Base-by-base conservation (phyloP, 2,888 invertebrate genomes). In the Platycnemis pennipes region DNA sequence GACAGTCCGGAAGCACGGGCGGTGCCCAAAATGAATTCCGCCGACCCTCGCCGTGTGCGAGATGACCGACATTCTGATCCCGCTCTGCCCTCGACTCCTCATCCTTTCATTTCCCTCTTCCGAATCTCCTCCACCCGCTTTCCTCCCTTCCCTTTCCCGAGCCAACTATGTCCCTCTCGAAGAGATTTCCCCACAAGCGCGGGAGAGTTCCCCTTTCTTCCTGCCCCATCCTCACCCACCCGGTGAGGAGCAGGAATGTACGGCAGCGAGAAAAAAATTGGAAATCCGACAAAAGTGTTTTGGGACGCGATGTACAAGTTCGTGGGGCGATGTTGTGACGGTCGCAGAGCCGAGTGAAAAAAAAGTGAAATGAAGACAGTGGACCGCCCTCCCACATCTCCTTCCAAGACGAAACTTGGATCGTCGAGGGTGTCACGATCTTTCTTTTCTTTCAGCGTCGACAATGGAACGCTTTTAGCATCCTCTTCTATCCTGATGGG, bases 21-120 rank as follows among this genome's bases (percentile, higher is more conserved):
- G 22, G 45, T 22, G 46, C 2, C 26, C 26, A 7, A 56, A 63
- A 56, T 44, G 19, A 63, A 91, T 91, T n/a, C 91, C 91, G 26
- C 45, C 45, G 22, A 42, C 8, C 37, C 91, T 89, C 89, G 46
- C 56, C 89, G 89, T 89, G 56, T 89, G 42, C 56, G 31, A 89
- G 89, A 89, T 63, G 91, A 91, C 63, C 91, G 91, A 91, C 69
- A 63, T 91, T 63, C 13, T 37, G n/a, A 13, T 16, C 4, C 7
- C 19, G 22, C 63, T 37, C 31, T 13, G 49, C 5, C 49, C 13
- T 49, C 49, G 49, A 37, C 26, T 37, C 77, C 77, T 11, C 13
- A 13, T 2, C 37, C 37, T 37, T 77, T 5, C 77, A 37, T 77
- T 37, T 37, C 77, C 8, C 77, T 1, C 26, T 26, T 77, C 37